These are phyloP conservation scores for Semnornis frantzii DNA, from an alignment of 2,113 vertebrate genomes.

Conservation along the genomic window DNA sequence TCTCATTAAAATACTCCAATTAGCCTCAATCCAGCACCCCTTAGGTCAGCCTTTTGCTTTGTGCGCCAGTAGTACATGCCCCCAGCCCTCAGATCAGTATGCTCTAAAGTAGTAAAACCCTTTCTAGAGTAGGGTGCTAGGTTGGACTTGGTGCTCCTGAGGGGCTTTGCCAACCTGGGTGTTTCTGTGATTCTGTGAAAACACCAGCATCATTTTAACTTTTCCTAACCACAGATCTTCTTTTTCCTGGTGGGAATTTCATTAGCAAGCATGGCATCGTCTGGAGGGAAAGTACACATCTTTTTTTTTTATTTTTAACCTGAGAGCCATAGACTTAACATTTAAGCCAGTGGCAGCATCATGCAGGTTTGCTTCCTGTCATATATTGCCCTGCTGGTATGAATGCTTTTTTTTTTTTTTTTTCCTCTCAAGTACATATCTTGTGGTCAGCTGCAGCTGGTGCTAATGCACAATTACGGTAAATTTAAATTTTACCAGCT, in stretches of 20 bases:
- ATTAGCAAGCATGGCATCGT: too few species aligned
- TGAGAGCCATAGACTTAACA: neutral
- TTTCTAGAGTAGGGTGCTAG: too few species aligned
- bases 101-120: neutral
- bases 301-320: too few species aligned
- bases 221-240: too few species aligned
- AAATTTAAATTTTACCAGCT: constrained; percentile 73
- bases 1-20: too few species aligned
- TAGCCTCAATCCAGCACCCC: too few species aligned
- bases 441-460: constrained; percentile 81
- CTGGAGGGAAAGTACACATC: too few species aligned
- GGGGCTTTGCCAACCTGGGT: too few species aligned
- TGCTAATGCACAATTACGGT: constrained; percentile 75
- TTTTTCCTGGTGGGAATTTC: too few species aligned
- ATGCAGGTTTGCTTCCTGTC: constrained; percentile 77
- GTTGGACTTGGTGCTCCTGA: too few species aligned
- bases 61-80: neutral
- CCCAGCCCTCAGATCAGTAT: neutral
- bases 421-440: constrained; percentile 40
- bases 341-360: constrained; percentile 33
- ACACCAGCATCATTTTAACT: neutral
- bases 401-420: neutral
- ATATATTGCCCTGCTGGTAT: constrained; percentile 47
- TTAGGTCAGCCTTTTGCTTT: neutral
- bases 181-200: too few species aligned